Evolutionary conservation across 2,113 vertebrate species (phyloP).

Genomic region (Oreochromis spilurus): DNA sequence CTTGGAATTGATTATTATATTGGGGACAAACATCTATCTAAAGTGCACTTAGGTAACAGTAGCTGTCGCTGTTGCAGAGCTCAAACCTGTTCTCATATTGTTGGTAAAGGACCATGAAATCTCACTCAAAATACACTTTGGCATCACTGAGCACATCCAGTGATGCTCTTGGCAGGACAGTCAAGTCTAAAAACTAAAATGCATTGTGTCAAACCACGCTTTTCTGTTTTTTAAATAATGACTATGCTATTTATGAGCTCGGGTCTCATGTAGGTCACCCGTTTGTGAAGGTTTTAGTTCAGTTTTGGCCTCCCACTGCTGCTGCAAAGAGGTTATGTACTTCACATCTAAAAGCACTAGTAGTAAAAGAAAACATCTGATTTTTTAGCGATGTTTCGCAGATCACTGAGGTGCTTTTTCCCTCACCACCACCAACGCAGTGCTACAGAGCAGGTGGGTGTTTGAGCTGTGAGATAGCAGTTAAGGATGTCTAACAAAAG

Average conservation of each 20-base stretch:
- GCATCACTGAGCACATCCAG: background rate
- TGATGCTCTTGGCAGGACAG: background rate
- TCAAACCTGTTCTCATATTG: background rate
- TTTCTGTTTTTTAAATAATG: background rate
- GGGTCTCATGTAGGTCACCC: background rate
- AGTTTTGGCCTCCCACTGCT: conserved; percentile 32
- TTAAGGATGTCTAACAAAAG: conserved; percentile 6
- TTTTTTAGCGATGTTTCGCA: conserved; percentile 1
- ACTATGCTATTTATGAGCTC: background rate
- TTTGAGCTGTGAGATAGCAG: background rate
- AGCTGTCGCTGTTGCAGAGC: background rate
- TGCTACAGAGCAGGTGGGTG: conserved; percentile 30
- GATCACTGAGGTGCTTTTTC: background rate
- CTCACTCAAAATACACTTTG: background rate
- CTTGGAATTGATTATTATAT: background rate
- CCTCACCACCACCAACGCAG: conserved; percentile 18
- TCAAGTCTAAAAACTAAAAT: conserved; percentile 7
- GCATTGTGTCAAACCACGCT: background rate
- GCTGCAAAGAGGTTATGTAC: background rate
- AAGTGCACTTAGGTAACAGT: background rate
- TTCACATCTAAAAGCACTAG: conserved; percentile 5
- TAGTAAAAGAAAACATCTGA: conserved; percentile 23
- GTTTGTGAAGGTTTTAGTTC: background rate
- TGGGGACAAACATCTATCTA: background rate
- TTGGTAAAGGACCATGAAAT: background rate